phyloP scores from a whole-genome alignment of 2,797 vertebrate genomes.

The Typhlichthys subterraneus region DNA sequence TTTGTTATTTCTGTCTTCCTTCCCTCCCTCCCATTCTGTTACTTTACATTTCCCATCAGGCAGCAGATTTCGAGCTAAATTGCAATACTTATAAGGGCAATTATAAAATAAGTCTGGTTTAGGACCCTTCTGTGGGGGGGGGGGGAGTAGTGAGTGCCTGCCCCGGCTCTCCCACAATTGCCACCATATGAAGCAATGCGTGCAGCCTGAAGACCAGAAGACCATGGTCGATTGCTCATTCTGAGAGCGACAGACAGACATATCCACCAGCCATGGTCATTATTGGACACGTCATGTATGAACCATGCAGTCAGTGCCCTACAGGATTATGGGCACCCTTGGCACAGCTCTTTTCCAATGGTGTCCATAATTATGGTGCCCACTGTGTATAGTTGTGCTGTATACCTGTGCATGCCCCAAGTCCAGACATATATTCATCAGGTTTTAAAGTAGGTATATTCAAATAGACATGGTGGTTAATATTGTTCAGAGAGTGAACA shows the following conservation, averaged over 20 bases:
- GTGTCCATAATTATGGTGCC: background rate
- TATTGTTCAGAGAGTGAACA: constrained; percentile 17
- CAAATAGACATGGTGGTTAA: constrained; percentile 16
- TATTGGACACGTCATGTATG: constrained; percentile 3
- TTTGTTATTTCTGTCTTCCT: constrained; percentile 3
- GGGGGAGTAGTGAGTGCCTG: no score
- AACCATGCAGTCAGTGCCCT: constrained; percentile 14
- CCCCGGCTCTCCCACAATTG: no score
- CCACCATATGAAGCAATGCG: constrained; percentile 1
- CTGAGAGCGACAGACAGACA: background rate
- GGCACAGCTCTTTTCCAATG: no score
- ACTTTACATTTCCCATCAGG: background rate
- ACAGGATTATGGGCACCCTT: no score
- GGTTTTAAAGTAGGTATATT: constrained; percentile 2
- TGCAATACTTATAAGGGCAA: no score
- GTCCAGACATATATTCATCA: constrained; percentile 30
- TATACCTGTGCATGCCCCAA: constrained; percentile 14
- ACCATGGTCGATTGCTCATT: constrained; percentile 10
- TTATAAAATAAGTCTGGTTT: no score
- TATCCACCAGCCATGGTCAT: background rate
- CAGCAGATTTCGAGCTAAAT: no score
- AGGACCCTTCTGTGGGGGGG: no score
- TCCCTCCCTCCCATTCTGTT: background rate
- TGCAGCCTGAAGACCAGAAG: constrained; percentile 5
- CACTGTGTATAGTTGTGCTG: constrained; percentile 10